Base-by-base conservation (phyloP, 2,888 invertebrate genomes). In the Stenurella melanura region DNA sequence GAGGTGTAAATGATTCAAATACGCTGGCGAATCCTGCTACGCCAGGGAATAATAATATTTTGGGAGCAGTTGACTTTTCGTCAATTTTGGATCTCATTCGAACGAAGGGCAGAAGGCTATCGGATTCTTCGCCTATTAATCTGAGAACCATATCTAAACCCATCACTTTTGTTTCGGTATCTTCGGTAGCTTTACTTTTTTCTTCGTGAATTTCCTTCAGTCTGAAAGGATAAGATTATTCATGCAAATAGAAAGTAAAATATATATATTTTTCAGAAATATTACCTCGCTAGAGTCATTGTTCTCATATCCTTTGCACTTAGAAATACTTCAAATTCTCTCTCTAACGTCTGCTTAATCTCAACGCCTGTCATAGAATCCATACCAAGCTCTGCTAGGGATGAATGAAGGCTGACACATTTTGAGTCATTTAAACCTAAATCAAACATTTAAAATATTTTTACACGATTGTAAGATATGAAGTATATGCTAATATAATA, bases 291-390 rank as follows among this genome's bases (percentile, higher is more conserved):
- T 81, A 97, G 94, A 0, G 96, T 97, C 38, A 97, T 89, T 0
- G 93, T 92, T 66, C 97, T 92, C 74, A 98, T 94, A 83, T 97
- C 97, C 86, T 96, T 95, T 6, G 96, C 94, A 0, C 96, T 94
- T 7, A 98, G 90, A 87, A 94, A 93, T 71, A 98, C 90, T 86
- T 98, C 97, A 87, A 95, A 97, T 87, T 97, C 96, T 83, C 96
- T 91, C 88, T 98, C 97, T 0, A 98, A 89, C 0, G 95, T 95
- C 89, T 97, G 97, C 84, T 97, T 98, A 82, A 98, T 96, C 90
- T 98, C 98, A 0, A 98, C 96, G 0, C 96, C 96, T 97, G 97
- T 98, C 91, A 98, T 93, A 1, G 98, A 98, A 90, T 98, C 98
- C 94, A 98, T 96, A 42, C 98, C 98, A 80, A 98, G 91, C 87